Conservation (phyloP, 2,797 vertebrate species). For the Lacerta bilineata region DNA sequence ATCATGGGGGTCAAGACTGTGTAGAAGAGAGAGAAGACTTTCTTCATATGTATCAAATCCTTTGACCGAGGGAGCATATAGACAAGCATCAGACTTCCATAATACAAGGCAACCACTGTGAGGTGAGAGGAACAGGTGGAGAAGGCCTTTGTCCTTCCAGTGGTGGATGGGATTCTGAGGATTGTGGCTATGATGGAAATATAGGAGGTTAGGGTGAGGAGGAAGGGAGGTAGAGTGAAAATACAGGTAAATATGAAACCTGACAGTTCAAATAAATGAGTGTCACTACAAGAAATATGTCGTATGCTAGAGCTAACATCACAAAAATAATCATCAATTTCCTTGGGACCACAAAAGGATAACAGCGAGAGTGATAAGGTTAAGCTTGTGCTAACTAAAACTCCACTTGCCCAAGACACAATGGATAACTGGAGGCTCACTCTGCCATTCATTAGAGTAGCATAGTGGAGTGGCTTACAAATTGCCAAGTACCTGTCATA, state of each 20-base stretch:
- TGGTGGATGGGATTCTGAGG: constrained; percentile 59
- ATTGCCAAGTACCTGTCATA: constrained; percentile 14
- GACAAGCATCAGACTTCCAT: constrained; percentile 70
- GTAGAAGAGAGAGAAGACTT: constrained; percentile 66
- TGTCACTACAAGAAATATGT: constrained; percentile 16
- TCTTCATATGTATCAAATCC: constrained; percentile 34
- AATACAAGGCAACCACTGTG: constrained; percentile 64
- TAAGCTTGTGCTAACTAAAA: neutral
- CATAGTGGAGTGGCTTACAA: constrained; percentile 3
- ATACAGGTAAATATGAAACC: constrained; percentile 5
- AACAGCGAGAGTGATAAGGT: constrained; percentile 4
- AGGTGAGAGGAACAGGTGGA: constrained; percentile 62
- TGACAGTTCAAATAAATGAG: neutral
- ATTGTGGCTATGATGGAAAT: constrained; percentile 60
- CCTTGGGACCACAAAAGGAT: constrained; percentile 47
- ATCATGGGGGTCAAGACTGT: constrained; percentile 68
- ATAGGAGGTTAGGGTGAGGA: constrained; percentile 63
- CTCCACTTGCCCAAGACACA: neutral
- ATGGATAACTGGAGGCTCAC: neutral
- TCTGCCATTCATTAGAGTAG: neutral
- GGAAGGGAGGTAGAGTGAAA: constrained; percentile 36
- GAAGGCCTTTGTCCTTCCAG: constrained; percentile 12
- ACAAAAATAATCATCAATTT: constrained; percentile 53
- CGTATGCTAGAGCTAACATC: neutral
- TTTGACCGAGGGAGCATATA: constrained; percentile 65